Evolutionary conservation across 2,113 vertebrate species (phyloP).

Genomic region (Alosa alosa): DNA sequence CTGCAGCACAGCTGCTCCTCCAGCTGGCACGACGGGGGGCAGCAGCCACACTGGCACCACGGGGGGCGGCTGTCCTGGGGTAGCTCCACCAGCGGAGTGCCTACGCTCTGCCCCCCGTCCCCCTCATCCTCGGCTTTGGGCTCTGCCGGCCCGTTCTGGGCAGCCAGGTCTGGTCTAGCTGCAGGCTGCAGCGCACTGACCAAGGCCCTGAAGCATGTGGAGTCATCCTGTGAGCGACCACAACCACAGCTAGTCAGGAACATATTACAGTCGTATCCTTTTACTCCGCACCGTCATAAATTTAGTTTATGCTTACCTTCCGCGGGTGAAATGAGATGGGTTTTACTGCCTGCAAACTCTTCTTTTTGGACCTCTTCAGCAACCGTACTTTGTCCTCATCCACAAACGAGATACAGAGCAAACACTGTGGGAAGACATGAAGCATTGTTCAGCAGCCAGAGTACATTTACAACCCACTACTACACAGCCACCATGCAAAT

Average conservation of each 20-base stretch:
- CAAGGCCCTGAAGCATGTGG: slow-evolving; percentile 49
- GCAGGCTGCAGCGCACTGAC: slow-evolving; percentile 47
- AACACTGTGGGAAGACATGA: slow-evolving; percentile 48
- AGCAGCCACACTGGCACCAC: slow-evolving; percentile 74
- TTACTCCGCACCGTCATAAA: not conserved
- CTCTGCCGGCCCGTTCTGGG: not conserved
- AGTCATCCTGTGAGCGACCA: slow-evolving; percentile 49
- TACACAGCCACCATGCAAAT: slow-evolving; percentile 14
- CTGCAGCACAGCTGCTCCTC: slow-evolving; percentile 80
- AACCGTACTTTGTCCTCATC: slow-evolving; percentile 73
- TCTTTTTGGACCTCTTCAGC: slow-evolving; percentile 64
- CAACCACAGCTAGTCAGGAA: not conserved
- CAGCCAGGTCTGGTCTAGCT: not conserved
- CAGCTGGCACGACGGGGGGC: slow-evolving; percentile 36
- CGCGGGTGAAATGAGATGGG: slow-evolving; percentile 59
- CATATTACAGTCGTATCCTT: not conserved
- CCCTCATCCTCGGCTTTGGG: not conserved
- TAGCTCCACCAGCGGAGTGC: slow-evolving; percentile 22
- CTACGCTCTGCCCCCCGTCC: not conserved
- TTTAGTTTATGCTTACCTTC: slow-evolving; percentile 48
- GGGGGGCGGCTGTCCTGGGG: not conserved
- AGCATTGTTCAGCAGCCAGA: not conserved
- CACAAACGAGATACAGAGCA: slow-evolving; percentile 77
- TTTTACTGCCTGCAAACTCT: slow-evolving; percentile 69
- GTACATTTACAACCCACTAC: slow-evolving; percentile 16